A percentile compares a stretch with the other conserved stretches of the same genome.
Evolutionary conservation across 2,797 vertebrate genomes (phyloP).

Genomic region (Onychomys torridus): DNA sequence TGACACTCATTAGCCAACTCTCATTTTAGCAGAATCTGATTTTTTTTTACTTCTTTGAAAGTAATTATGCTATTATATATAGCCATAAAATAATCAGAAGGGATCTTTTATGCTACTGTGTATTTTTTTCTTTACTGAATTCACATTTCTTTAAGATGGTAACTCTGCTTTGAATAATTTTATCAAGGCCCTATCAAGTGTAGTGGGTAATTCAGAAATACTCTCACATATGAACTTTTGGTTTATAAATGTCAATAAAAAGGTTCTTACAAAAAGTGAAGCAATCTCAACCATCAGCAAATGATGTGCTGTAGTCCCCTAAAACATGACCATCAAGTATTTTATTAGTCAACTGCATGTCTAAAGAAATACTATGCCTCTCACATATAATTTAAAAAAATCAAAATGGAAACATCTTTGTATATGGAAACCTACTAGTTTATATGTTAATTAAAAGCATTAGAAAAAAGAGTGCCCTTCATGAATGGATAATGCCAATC

Average conservation of each 20-base stretch:
- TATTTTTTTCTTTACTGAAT: neutral
- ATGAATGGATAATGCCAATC: neutral
- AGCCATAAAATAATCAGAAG: neutral
- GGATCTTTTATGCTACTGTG: neutral
- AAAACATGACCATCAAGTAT: neutral
- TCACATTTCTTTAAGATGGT: neutral
- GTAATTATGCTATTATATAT: neutral
- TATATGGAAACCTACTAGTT: neutral
- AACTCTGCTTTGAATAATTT: conserved; percentile 8
- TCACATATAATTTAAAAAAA: conserved; percentile 50
- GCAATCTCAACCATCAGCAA: conserved; percentile 3
- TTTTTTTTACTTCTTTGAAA: neutral
- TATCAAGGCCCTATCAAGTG: neutral
- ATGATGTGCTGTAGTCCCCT: neutral
- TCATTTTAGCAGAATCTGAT: neutral
- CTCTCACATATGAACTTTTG: neutral
- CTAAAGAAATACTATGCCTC: neutral
- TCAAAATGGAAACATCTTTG: conserved; percentile 1
- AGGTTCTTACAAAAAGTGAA: conserved; percentile 22
- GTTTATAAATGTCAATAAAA: conserved; percentile 31
- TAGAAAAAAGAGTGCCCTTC: neutral
- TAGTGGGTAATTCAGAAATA: neutral
- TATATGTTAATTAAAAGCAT: neutral
- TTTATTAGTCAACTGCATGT: conserved; percentile 62
- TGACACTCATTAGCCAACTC: neutral